Conservation (phyloP, 2,888 invertebrate species). For the Bibio marci region DNA sequence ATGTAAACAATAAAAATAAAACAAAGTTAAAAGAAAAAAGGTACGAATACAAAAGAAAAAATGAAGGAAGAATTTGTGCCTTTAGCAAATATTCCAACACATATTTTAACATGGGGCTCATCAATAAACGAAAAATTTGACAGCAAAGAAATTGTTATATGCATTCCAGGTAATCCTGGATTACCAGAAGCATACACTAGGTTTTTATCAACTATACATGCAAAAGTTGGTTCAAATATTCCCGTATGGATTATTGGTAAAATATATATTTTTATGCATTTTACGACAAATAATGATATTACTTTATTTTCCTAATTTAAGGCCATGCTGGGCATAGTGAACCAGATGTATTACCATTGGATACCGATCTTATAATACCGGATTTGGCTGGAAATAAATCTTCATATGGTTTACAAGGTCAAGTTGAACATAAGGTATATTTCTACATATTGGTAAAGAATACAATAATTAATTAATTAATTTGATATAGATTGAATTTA, state of each 20-base stretch:
- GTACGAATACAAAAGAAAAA: no score
- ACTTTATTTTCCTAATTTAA: slow-evolving; percentile 8
- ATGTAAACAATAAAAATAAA: no score
- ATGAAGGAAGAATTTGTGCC: slow-evolving; percentile 28
- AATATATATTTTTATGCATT: slow-evolving; percentile 8
- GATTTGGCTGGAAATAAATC: slow-evolving; percentile 35
- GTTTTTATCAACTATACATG: slow-evolving; percentile 50
- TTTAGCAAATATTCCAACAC: slow-evolving; percentile 52
- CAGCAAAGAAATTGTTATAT: slow-evolving; percentile 46
- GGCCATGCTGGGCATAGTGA: slow-evolving; percentile 69
- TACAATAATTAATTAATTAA: not conserved
- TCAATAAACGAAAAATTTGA: slow-evolving; percentile 44
- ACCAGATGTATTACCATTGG: slow-evolving; percentile 45
- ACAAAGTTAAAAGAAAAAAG: no score
- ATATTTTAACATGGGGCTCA: slow-evolving; percentile 52
- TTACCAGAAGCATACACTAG: slow-evolving; percentile 61
- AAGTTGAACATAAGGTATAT: slow-evolving; percentile 56
- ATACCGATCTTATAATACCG: slow-evolving; percentile 29
- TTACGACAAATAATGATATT: not conserved
- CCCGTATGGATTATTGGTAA: slow-evolving; percentile 66
- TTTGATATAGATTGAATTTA: slow-evolving; percentile 36
- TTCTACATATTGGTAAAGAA: slow-evolving; percentile 10
- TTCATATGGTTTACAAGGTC: slow-evolving; percentile 58
- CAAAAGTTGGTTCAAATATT: slow-evolving; percentile 34
- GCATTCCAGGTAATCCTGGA: slow-evolving; percentile 82